These are phyloP conservation scores for Anguilla marmorata DNA, from an alignment of 2,797 vertebrate species.

Conservation along the genomic window DNA sequence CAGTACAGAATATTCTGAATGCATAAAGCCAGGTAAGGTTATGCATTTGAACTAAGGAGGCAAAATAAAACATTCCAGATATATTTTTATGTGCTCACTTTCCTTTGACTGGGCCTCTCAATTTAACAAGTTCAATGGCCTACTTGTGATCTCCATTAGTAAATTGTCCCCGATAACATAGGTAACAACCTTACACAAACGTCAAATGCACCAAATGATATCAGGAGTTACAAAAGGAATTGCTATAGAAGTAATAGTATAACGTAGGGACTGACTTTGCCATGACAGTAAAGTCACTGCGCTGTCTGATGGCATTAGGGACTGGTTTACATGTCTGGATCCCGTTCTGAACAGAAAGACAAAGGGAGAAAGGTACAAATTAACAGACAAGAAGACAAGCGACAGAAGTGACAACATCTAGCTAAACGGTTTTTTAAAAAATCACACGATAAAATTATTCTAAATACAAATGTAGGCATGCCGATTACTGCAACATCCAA, in stretches of 20 bases:
- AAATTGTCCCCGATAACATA: not conserved
- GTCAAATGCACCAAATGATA: not conserved
- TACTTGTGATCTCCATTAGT: not conserved
- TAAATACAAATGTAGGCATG: no score
- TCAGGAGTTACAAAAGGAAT: not conserved
- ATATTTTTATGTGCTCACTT: no score
- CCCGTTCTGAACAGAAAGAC: slow-evolving; percentile 76
- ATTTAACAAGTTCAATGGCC: not conserved
- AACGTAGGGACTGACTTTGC: slow-evolving; percentile 83
- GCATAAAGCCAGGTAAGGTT: no score
- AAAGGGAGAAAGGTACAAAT: slow-evolving; percentile 19
- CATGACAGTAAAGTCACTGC: slow-evolving; percentile 92
- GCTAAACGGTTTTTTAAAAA: not conserved
- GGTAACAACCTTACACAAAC: not conserved
- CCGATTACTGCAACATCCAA: not conserved
- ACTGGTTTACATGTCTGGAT: slow-evolving; percentile 77
- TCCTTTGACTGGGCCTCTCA: no score
- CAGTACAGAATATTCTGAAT: no score
- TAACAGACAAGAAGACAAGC: not conserved
- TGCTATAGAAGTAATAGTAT: not conserved
- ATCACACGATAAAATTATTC: no score
- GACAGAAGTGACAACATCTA: not conserved
- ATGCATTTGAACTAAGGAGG: no score
- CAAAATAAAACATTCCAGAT: no score
- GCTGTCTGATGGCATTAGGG: slow-evolving; percentile 79